These are phyloP conservation scores for Macrocentrus cingulum DNA, from an alignment of 1,140 invertebrate genomes.

Conservation along the genomic window DNA sequence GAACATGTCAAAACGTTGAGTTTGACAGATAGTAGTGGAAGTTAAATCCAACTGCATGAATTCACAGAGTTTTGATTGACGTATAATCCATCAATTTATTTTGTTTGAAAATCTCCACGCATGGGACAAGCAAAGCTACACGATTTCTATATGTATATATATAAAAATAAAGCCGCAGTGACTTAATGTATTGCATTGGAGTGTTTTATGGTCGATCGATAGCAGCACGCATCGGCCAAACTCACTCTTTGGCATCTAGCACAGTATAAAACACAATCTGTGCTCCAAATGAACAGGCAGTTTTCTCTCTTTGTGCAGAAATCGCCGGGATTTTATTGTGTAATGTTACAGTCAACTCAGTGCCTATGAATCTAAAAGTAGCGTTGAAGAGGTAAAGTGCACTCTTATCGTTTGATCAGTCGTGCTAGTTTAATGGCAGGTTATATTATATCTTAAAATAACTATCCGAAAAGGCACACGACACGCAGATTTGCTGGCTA, in stretches of 20 bases:
- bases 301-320: background rate
- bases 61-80: too few relatives aligned
- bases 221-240: background rate
- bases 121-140: background rate
- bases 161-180: background rate
- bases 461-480: background rate
- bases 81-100: too few relatives aligned
- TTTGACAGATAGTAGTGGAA: too few relatives aligned
- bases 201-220: slow-evolving; percentile 2
- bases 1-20: too few relatives aligned
- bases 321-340: background rate
- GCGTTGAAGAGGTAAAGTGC: background rate
- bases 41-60: too few relatives aligned
- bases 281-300: background rate
- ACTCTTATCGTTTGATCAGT: background rate
- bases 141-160: background rate
- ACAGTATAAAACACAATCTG: background rate
- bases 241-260: background rate
- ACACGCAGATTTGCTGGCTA: background rate
- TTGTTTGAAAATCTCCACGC: too few relatives aligned
- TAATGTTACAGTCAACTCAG: background rate
- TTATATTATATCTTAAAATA: background rate
- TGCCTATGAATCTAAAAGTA: background rate
- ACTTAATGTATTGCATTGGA: background rate
- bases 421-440: background rate